Base-by-base conservation (phyloP, 2,113 vertebrate genomes). In the Xiphophorus couchianus region DNA sequence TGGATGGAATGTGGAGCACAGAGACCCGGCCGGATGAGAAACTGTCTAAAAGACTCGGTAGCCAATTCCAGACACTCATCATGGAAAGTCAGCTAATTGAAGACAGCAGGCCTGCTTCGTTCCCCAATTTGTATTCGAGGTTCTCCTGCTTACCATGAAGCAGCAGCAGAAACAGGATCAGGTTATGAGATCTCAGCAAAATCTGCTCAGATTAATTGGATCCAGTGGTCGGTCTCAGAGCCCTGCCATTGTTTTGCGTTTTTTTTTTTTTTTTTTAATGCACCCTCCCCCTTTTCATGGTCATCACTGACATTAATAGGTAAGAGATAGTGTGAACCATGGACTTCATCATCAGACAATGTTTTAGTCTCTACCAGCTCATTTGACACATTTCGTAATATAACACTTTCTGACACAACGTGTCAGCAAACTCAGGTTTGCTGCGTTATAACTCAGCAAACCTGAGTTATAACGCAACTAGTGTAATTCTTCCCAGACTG, bases 71-170 rank as follows among this genome's bases (percentile, higher is more conserved):
- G 89, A 85, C 84, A 63, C 89, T 85, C 83, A 82, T 84, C 87
- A 92, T 76, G 79, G 86, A 93, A 92, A 88, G 80, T 82, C 64
- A 8, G 84, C 82, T 91, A 92, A 92, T 93, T 91, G 86, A 86
- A 92, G 89, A 91, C 89, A 89, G 90, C 80, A 87, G 91, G 62
- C 76, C 15, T 27, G 62, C 84, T 84, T 35, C 42, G 11, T 48
- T 82, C 58, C 48, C 71, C 8, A 9, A 30, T 77, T 81, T 77
- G 75, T 83, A 74, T 77, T 77, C 54, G 62, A 67, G 80, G 70
- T 73, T 79, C 69, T 78, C 78, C 82, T 78, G 67, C 75, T 72
- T 71, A 63, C 80, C 63, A 5, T 63, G 62, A 81, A 74, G 54
- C 62, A 82, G 66, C 78, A 66, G n/a, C 37, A 25, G 62, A 37